Base-by-base conservation (phyloP, 1,140 invertebrate genomes). In the Carposina sasakii region DNA sequence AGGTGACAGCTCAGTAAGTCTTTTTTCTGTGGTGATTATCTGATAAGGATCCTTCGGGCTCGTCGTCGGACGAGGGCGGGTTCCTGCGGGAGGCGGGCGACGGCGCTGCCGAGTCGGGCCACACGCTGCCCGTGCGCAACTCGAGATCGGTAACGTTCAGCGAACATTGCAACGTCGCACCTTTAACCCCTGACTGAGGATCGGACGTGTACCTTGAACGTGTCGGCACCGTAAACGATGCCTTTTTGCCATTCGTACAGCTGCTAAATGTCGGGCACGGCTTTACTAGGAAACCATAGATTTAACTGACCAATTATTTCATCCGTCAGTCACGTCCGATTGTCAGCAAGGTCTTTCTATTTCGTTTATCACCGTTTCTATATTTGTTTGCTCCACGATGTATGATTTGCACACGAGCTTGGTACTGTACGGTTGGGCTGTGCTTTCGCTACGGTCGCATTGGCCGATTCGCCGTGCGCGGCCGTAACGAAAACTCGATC, bases 121-220 rank as follows among this genome's bases (percentile, higher is more conserved):
- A 79, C 76, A 83, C 79, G 63, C 70, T 83, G 72, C 79, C 76
- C 70, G 76, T 81, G 69, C 79, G 79, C 75, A 76, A 72, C 74
- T 81, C 79, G 48, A 66, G 75, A 74, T 79, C 76, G 79, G 79
- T 83, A 82, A 65, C 53, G 57, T 66, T 43, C 39, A 23, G 31
- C 33, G 42, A 46, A 31, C 53, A 62, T n/a, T n/a, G n/a, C n/a
- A n/a, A n/a, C n/a, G n/a, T n/a, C n/a, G n/a, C n/a, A n/a, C n/a
- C n/a, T n/a, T n/a, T n/a, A n/a, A n/a, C n/a, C n/a, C n/a, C n/a
- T n/a, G n/a, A n/a, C n/a, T n/a, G n/a, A n/a, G n/a, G n/a, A n/a
- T n/a, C n/a, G n/a, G n/a, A n/a, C n/a, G n/a, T n/a, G n/a, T n/a
- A n/a, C n/a, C n/a, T n/a, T n/a, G n/a, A n/a, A n/a, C n/a, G n/a